Percentiles rank a stretch among this genome's conserved stretches.
phyloP scores from a whole-genome alignment of 2,113 vertebrate species.

The Cepphus grylle region DNA sequence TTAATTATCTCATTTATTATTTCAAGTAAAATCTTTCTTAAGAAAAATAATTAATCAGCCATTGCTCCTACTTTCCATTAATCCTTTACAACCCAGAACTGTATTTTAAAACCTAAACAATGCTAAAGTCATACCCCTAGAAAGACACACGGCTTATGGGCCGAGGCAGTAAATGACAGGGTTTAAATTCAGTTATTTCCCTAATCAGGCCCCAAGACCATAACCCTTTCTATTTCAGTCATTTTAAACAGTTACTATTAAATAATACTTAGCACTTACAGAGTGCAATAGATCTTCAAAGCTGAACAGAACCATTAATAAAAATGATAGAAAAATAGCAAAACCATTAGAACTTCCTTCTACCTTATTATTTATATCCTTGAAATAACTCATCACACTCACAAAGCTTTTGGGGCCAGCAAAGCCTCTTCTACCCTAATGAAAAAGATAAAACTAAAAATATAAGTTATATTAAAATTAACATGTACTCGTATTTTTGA shows the following conservation, averaged over 20 bases:
- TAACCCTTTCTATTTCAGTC: constrained; percentile 27
- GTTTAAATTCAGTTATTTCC: constrained; percentile 21
- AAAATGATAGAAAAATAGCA: constrained; percentile 49
- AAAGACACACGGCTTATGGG: not conserved
- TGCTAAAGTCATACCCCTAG: not conserved
- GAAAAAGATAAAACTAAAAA: not conserved
- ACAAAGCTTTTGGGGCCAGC: not conserved
- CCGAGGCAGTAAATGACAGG: not conserved
- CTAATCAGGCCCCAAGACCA: constrained; percentile 1
- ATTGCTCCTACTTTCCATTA: not conserved
- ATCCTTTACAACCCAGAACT: not conserved
- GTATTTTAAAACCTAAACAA: not conserved
- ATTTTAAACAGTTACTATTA: constrained; percentile 58
- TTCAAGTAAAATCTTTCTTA: not conserved
- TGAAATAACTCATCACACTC: not conserved
- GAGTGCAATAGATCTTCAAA: constrained; percentile 58
- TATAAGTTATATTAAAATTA: not conserved
- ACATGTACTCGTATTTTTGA: not conserved
- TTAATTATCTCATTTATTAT: not conserved
- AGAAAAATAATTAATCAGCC: not conserved
- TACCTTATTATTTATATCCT: constrained; percentile 43
- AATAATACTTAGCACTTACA: constrained; percentile 65
- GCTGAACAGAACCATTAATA: constrained; percentile 49
- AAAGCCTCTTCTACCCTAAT: not conserved
- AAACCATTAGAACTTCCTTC: constrained; percentile 61